These are phyloP conservation scores for Enteromius trimaculatus DNA, from an alignment of 2,797 vertebrate species.

Conservation along the genomic window DNA sequence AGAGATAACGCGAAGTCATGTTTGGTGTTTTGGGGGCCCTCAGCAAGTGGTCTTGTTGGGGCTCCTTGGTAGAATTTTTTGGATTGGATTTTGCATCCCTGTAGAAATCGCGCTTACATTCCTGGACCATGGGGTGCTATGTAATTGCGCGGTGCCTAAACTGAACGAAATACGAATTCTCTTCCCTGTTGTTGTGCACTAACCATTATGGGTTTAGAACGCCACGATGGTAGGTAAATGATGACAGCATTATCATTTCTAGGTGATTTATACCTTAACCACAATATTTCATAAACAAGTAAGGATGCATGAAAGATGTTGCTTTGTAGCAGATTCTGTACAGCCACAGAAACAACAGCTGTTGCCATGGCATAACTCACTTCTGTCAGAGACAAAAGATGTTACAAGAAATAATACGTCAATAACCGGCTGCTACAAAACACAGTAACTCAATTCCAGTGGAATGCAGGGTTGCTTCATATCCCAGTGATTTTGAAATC, in stretches of 20 bases:
- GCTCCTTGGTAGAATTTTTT: neutral
- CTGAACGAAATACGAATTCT: neutral
- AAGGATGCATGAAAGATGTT: neutral
- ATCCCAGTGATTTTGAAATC: constrained; percentile 26
- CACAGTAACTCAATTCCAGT: constrained; percentile 16
- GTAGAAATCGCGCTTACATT: neutral
- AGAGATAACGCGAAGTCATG: neutral
- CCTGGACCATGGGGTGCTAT: neutral
- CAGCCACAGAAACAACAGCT: neutral
- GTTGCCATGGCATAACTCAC: neutral
- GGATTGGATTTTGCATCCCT: neutral
- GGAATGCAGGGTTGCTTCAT: constrained; percentile 29
- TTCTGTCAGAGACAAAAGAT: neutral
- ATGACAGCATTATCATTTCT: neutral
- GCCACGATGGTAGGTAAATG: neutral
- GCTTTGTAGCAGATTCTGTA: neutral
- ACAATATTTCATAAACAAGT: neutral
- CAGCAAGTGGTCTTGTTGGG: neutral
- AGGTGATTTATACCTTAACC: neutral
- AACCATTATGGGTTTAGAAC: neutral
- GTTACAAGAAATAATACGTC: neutral
- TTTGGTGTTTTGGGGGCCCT: neutral
- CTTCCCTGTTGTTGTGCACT: neutral
- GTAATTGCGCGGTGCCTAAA: neutral
- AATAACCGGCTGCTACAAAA: constrained; percentile 1